Evolutionary conservation across 2,888 invertebrate species (phyloP).

Genomic region (Drosophila diplacantha): DNA sequence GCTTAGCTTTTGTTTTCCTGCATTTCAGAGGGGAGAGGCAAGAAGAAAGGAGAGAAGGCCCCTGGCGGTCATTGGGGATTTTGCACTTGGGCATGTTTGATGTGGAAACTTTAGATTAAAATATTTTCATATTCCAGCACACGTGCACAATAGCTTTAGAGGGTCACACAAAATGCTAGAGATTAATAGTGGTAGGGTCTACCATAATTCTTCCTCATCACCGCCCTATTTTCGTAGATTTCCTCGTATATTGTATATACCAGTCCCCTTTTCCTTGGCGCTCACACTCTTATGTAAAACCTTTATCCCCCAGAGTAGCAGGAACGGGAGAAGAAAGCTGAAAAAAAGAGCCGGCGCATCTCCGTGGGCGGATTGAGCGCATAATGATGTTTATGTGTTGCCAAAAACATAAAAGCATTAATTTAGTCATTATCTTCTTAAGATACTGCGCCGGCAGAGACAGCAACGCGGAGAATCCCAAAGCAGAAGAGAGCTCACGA

Average conservation of each 20-base stretch:
- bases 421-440: conserved; percentile 79
- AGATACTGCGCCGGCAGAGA: conserved; percentile 55
- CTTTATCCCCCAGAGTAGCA: conserved; percentile 1
- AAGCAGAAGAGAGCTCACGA: conserved; percentile 4
- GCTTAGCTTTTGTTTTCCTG: conserved; percentile 61
- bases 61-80: conserved; percentile 49
- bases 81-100: conserved; percentile 65
- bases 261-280: background rate
- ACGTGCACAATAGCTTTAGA: conserved; percentile 23
- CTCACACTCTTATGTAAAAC: conserved; percentile 3
- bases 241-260: background rate
- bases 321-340: background rate
- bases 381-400: conserved; percentile 77
- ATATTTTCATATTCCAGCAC: conserved; percentile 60
- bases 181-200: conserved; percentile 9
- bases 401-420: conserved; percentile 78
- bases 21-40: conserved; percentile 20
- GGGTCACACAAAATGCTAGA: conserved; percentile 11
- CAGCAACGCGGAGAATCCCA: conserved; percentile 20
- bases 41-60: background rate
- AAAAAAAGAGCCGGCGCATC: conserved; percentile 18
- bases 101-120: conserved; percentile 75
- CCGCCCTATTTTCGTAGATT: background rate
- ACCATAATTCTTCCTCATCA: background rate
- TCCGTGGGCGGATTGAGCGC: conserved; percentile 68